Conservation (phyloP, 2,797 vertebrate genomes). For the Centroberyx gerrardi region DNA sequence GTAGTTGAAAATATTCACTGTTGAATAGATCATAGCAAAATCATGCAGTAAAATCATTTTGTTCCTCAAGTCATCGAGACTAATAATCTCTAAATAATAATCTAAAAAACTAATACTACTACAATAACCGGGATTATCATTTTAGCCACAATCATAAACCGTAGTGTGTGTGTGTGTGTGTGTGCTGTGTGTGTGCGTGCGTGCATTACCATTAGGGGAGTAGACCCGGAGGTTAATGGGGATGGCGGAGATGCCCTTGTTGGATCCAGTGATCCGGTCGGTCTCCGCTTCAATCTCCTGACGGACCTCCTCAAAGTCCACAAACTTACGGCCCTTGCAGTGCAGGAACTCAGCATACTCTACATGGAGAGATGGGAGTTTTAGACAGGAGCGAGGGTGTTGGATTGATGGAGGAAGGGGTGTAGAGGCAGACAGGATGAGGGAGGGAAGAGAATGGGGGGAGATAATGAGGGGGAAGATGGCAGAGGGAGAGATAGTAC, state of each 20-base stretch:
- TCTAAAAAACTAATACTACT: too few species aligned
- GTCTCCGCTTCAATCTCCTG: conserved; percentile 96
- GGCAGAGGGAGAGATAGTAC: background rate
- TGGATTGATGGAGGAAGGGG: background rate
- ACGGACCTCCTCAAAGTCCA: conserved; percentile 96
- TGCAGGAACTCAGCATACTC: conserved; percentile 97
- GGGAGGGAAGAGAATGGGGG: background rate
- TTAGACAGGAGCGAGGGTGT: background rate
- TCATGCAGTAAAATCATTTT: too few species aligned
- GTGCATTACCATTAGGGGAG: conserved; percentile 84
- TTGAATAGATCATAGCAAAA: too few species aligned
- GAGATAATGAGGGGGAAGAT: background rate
- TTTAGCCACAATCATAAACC: too few species aligned
- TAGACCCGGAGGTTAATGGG: conserved; percentile 96
- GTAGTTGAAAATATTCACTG: too few species aligned
- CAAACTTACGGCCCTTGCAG: conserved; percentile 96
- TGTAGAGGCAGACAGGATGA: too few species aligned
- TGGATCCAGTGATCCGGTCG: conserved; percentile 93
- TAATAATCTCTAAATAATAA: too few species aligned
- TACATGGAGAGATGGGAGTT: conserved; percentile 61
- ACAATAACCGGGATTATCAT: too few species aligned
- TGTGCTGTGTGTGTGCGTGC: background rate
- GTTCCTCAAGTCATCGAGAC: too few species aligned
- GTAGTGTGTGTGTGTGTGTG: background rate
- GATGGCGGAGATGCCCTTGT: conserved; percentile 94